Evolutionary conservation across 2,113 vertebrate species (phyloP).

Genomic region (Nesoenas mayeri): DNA sequence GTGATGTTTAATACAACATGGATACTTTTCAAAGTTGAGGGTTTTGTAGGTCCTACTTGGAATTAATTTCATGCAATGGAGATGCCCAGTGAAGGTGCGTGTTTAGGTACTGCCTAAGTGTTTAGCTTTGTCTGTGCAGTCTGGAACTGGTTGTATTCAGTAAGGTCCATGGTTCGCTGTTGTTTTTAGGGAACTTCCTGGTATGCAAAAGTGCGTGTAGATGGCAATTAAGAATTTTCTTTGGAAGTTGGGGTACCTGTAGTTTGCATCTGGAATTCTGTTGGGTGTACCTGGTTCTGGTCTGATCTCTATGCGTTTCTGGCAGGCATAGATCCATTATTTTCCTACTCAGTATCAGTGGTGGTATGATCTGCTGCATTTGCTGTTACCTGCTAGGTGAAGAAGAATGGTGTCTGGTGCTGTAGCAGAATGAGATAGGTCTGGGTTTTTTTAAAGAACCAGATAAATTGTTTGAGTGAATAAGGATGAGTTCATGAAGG

Average conservation of each 20-base stretch:
- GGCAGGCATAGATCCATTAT: neutral
- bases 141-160: neutral
- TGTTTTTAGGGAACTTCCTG: neutral
- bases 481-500: neutral
- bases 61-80: neutral
- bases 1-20: neutral
- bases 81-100: neutral
- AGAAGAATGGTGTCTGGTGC: neutral
- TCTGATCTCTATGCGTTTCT: neutral
- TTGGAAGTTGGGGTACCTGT: neutral
- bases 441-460: neutral
- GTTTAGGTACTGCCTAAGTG: neutral
- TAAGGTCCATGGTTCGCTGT: neutral
- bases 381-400: neutral
- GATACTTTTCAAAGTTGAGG: neutral
- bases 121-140: neutral
- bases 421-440: neutral
- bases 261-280: neutral
- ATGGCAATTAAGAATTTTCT: neutral
- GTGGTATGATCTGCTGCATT: neutral
- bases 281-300: neutral
- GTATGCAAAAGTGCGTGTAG: neutral
- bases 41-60: neutral
- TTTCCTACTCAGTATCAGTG: neutral
- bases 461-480: neutral